Evolutionary conservation across 1,140 invertebrate genomes (phyloP), one percentile per base, ranked within the genome.

Genomic region (Chironomus striatipennis): DNA sequence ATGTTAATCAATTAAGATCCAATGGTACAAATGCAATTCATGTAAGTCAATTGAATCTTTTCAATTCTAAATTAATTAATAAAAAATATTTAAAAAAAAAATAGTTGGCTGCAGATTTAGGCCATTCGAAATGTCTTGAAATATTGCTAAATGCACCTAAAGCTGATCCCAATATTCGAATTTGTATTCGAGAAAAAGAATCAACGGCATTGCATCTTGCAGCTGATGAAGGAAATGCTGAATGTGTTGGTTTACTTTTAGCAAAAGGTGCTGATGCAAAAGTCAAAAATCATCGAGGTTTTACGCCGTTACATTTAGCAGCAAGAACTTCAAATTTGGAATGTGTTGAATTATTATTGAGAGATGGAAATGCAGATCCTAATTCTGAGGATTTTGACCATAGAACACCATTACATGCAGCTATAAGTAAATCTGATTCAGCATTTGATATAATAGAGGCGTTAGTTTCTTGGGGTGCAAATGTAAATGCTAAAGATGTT

Each of bases 401-500:
- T 76, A 84, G 91, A 42, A 93, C 91, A 1, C 86, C 92, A 0
- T 79, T 94, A 8, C 92, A 94, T 78, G 88, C 91, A 0, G 91
- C 92, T 0, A 87, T 94, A 1, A 90, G 90, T 2, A 91, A 91
- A 80, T 89, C 90, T 0, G 85, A 91, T 65, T 83, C 89, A 47
- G 90, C 90, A 15, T 91, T 90, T 77, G 90, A 91, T 76, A 90
- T 92, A 8, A 88, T 91, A 43, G 91, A 92, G 78, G 87, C 87
- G 0, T 81, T 93, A 3, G 88, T 93, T 18, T 88, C 86, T 76
- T 91, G 90, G 85, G 91, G 90, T 7, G 91, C 92, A 4, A 89
- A 94, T 77, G 90, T 95, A 0, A 95, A 96, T 79, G 87, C 89
- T 65, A 90, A 91, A 77, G 94, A 97, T 78, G 90, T 92, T 76